A percentile compares a stretch with the other conserved stretches of the same genome.
Conservation (phyloP, 2,797 vertebrate genomes). For the Benthosema pterotum region DNA sequence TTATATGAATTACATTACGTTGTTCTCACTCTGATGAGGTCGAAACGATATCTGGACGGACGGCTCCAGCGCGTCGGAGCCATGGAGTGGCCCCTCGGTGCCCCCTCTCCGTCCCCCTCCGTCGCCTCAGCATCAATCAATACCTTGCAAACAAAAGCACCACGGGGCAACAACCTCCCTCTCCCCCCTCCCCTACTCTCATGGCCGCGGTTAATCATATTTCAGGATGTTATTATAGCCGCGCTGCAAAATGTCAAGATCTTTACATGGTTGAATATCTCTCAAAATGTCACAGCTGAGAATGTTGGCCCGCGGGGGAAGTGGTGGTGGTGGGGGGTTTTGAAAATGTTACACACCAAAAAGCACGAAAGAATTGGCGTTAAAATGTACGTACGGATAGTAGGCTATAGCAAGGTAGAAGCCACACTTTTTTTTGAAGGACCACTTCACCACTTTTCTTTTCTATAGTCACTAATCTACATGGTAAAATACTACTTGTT, state of each 20-base stretch:
- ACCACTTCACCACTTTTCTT: too few relatives aligned
- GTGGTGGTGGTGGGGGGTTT: constrained; percentile 6
- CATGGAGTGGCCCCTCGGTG: not conserved
- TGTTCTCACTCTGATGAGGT: too few relatives aligned
- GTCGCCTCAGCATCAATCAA: constrained; percentile 61
- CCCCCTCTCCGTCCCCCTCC: constrained; percentile 4
- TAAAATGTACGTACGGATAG: too few relatives aligned
- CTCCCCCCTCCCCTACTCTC: constrained; percentile 43
- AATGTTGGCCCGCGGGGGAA: constrained; percentile 7
- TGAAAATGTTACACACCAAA: constrained; percentile 31
- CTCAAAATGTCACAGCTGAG: constrained; percentile 67
- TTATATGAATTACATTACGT: too few relatives aligned
- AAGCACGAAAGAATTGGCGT: too few relatives aligned
- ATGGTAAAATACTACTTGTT: too few relatives aligned
- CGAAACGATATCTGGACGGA: too few relatives aligned
- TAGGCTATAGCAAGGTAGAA: too few relatives aligned
- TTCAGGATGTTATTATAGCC: constrained; percentile 74
- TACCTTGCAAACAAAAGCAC: constrained; percentile 67
- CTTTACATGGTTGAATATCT: constrained; percentile 79
- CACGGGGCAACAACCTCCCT: too few relatives aligned
- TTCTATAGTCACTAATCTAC: too few relatives aligned
- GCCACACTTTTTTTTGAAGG: too few relatives aligned
- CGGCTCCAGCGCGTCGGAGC: too few relatives aligned
- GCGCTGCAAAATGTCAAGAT: constrained; percentile 78
- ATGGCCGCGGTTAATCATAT: constrained; percentile 71